A percentile compares a stretch with the other conserved stretches of the same genome.
phyloP scores from a whole-genome alignment of 2,888 invertebrate species.

The Trissonchulus latispiculum region DNA sequence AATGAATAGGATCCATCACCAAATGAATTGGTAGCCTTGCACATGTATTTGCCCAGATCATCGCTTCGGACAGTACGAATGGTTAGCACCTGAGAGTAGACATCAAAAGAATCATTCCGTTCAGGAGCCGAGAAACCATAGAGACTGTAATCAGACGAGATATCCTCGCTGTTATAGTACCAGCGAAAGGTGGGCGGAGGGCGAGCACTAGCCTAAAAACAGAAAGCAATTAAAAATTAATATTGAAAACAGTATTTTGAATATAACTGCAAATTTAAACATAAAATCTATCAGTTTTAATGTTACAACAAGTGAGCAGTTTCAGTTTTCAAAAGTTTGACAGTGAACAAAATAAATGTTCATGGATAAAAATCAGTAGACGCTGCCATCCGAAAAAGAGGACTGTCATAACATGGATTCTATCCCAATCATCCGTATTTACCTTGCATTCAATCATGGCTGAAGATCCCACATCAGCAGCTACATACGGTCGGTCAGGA shows the following conservation, averaged over 20 bases:
- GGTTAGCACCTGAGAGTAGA: conserved; percentile 52
- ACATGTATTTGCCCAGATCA: conserved; percentile 75
- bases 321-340: too few relatives aligned
- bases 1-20: conserved; percentile 48
- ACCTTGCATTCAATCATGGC: conserved; percentile 30
- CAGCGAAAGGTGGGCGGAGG: conserved; percentile 39
- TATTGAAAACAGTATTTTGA: too few relatives aligned
- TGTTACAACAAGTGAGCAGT: too few relatives aligned
- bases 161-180: conserved; percentile 29
- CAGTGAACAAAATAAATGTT: too few relatives aligned
- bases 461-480: conserved; percentile 32
- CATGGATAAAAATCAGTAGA: too few relatives aligned
- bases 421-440: not conserved
- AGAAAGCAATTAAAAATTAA: too few relatives aligned
- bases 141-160: conserved; percentile 9
- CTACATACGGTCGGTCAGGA: conserved; percentile 32
- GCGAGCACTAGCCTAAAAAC: conserved; percentile 32
- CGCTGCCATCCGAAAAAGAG: too few relatives aligned
- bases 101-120: conserved; percentile 34
- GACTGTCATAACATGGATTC: too few relatives aligned
- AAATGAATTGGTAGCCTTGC: conserved; percentile 66
- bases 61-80: conserved; percentile 63
- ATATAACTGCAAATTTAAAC: too few relatives aligned
- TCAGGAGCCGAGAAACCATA: conserved; percentile 1
- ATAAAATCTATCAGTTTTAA: too few relatives aligned